Evolutionary conservation across 2,888 invertebrate species (phyloP).

Genomic region (Onchidella celtica): DNA sequence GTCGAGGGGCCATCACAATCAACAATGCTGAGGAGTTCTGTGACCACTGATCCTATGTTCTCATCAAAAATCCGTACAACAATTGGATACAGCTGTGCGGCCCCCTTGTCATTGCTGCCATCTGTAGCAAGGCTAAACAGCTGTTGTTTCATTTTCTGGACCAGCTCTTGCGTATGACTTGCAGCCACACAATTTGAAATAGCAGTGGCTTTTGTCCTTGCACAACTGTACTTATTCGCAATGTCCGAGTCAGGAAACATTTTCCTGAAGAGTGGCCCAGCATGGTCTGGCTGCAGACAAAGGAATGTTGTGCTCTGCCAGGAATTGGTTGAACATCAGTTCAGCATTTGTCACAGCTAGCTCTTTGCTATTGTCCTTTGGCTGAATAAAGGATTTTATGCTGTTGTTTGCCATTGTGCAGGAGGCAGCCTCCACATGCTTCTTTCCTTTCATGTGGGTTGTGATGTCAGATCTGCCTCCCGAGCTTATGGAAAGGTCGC

Average conservation of each 20-base stretch:
- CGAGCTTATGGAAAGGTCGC: neutral
- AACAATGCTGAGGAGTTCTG: neutral
- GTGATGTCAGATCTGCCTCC: conserved; percentile 1
- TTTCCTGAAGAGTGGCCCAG: conserved; percentile 16
- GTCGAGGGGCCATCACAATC: neutral
- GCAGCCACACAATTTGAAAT: neutral
- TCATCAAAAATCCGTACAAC: neutral
- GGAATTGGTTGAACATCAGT: neutral
- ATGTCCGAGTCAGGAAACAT: conserved; percentile 29
- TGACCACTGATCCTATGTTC: neutral
- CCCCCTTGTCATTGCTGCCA: neutral
- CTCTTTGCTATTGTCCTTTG: neutral
- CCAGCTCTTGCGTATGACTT: neutral
- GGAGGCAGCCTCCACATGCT: neutral
- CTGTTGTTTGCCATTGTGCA: neutral
- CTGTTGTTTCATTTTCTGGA: neutral
- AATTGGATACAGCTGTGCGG: neutral
- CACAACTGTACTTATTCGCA: neutral
- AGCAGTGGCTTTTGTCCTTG: conserved; percentile 11
- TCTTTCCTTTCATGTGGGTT: neutral
- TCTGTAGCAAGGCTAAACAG: neutral
- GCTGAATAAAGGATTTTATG: neutral
- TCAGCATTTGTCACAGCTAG: neutral
- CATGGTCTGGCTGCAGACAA: conserved; percentile 19
- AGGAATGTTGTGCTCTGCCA: conserved; percentile 27